phyloP scores from a whole-genome alignment of 2,888 invertebrate genomes.

The Prosapia bicincta region DNA sequence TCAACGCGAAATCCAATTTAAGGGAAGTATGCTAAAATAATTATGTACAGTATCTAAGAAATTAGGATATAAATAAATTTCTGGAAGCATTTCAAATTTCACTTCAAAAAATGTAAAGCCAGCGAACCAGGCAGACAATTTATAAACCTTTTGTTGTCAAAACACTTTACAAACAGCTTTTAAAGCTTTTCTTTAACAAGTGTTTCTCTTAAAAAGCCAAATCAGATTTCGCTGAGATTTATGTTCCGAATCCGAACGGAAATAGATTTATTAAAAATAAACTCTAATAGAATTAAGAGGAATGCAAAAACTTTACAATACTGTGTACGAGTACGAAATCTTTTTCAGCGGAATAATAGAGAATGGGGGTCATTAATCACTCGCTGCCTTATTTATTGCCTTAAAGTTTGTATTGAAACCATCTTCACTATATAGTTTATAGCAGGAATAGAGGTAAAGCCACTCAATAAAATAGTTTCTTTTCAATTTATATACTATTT shows the following conservation, averaged over 20 bases:
- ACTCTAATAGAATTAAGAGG: neutral
- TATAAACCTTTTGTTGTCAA: no score
- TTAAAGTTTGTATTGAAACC: neutral
- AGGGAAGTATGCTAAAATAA: no score
- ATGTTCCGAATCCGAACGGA: neutral
- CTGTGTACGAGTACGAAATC: neutral
- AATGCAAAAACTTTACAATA: neutral
- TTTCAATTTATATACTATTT: neutral
- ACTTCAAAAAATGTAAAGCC: no score
- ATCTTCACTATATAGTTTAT: neutral
- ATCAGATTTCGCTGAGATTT: no score
- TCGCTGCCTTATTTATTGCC: neutral
- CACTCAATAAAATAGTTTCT: neutral
- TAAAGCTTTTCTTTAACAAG: no score
- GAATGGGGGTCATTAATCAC: neutral
- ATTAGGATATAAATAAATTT: no score
- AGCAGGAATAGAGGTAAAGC: neutral
- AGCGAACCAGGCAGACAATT: no score
- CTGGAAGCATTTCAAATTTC: no score
- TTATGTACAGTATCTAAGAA: no score
- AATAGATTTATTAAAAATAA: neutral
- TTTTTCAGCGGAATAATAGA: neutral
- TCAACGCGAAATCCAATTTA: no score
- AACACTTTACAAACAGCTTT: no score
- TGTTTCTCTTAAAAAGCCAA: no score